Percentiles rank a stretch among this genome's conserved stretches.
These are phyloP conservation scores for Ancistrus triradiatus DNA, from an alignment of 2,113 vertebrate species.

Conservation along the genomic window DNA sequence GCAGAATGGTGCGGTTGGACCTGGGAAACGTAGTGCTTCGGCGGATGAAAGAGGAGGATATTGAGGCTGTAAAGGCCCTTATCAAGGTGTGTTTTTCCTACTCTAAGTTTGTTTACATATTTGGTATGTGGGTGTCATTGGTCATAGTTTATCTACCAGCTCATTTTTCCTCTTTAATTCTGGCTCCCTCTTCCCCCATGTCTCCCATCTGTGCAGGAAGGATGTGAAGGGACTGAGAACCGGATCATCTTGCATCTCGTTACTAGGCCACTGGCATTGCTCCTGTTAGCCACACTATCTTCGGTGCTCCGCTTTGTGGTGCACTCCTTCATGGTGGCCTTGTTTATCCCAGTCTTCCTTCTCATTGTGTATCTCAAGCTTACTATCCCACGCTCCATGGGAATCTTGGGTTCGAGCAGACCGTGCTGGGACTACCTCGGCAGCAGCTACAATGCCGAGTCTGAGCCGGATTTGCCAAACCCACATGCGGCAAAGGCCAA, in stretches of 20 bases:
- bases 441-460: conserved; percentile 61
- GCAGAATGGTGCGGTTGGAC: conserved; percentile 67
- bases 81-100: conserved; percentile 68
- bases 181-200: conserved; percentile 1
- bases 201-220: conserved; percentile 64
- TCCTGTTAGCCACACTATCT: conserved; percentile 73
- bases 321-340: conserved; percentile 79
- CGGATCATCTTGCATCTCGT: conserved; percentile 80
- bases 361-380: conserved; percentile 77
- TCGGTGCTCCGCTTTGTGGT: conserved; percentile 78
- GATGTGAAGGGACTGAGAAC: conserved; percentile 79
- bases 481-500: conserved; percentile 48
- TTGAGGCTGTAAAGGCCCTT: conserved; percentile 69
- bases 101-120: no score
- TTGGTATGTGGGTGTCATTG: neutral
- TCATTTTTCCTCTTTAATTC: neutral
- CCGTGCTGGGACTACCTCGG: conserved; percentile 75
- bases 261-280: conserved; percentile 74
- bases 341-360: conserved; percentile 77
- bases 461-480: conserved; percentile 59
- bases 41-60: conserved; percentile 71
- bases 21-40: conserved; percentile 66
- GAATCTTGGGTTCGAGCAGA: conserved; percentile 67
- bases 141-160: neutral
- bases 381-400: conserved; percentile 72